phyloP scores from a whole-genome alignment of 2,797 vertebrate species.

The Rallus crepitans region DNA sequence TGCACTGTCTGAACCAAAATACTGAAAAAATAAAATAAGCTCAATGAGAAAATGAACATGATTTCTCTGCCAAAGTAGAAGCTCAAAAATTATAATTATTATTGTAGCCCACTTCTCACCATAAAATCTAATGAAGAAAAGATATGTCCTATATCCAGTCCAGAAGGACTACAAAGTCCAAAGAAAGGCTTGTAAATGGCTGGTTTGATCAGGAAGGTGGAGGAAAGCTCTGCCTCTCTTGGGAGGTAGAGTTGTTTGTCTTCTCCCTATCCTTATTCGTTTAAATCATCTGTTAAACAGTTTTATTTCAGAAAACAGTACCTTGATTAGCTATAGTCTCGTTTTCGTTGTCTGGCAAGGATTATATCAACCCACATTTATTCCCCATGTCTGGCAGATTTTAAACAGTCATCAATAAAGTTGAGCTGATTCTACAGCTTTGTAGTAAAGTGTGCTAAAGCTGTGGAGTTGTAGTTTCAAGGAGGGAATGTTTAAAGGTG shows the following conservation, averaged over 20 bases:
- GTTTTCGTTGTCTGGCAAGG: neutral
- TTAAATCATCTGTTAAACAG: neutral
- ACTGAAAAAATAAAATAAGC: neutral
- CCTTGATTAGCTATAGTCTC: neutral
- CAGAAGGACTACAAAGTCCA: neutral
- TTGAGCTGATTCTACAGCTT: neutral
- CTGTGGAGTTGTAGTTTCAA: neutral
- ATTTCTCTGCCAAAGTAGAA: neutral
- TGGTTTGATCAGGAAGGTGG: neutral
- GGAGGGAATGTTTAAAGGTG: neutral
- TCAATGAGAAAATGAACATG: neutral
- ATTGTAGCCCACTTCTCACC: neutral
- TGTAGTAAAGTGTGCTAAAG: neutral
- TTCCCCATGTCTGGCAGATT: neutral
- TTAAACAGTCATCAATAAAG: neutral
- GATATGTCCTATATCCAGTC: fast-evolving
- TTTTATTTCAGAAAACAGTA: neutral
- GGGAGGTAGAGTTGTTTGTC: neutral
- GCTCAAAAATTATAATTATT: neutral
- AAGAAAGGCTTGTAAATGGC: neutral
- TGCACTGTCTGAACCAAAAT: neutral
- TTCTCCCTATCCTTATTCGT: neutral
- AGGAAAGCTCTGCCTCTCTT: neutral
- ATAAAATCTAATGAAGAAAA: neutral
- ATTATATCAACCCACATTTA: neutral